Percentiles rank a stretch among this genome's conserved stretches.
Evolutionary conservation across 2,113 vertebrate genomes (phyloP).

Genomic region (Pyrgilauda ruficollis): DNA sequence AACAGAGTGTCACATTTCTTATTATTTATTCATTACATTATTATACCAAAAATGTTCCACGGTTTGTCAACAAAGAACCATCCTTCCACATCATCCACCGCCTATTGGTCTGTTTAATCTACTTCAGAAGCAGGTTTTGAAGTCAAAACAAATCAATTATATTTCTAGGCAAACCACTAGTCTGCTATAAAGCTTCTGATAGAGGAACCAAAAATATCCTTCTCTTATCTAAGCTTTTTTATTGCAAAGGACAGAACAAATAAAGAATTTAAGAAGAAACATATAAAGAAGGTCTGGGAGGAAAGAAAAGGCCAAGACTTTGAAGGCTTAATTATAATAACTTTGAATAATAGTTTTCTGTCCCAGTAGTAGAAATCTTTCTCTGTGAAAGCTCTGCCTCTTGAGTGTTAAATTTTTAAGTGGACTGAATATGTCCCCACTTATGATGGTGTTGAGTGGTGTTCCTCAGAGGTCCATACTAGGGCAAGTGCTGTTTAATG

Average conservation of each 20-base stretch:
- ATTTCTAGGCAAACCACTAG: neutral
- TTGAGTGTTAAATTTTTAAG: neutral
- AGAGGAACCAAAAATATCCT: neutral
- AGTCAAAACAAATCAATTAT: neutral
- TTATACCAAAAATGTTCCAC: neutral
- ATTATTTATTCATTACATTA: conserved; percentile 42
- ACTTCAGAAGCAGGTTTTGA: neutral
- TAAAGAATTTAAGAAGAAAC: neutral
- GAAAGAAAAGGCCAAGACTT: neutral
- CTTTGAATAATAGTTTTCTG: neutral
- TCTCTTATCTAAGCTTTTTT: neutral
- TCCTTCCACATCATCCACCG: neutral
- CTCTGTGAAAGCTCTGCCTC: neutral
- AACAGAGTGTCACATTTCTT: neutral
- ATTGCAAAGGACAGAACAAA: neutral
- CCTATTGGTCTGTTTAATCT: neutral
- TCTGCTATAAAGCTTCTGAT: neutral
- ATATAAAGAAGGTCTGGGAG: neutral
- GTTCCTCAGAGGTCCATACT: neutral
- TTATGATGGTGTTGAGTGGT: rapidly evolving
- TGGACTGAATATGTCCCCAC: neutral
- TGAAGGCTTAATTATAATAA: neutral
- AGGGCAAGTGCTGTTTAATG: neutral
- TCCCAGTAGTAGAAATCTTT: neutral
- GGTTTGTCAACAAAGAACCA: neutral